Evolutionary conservation across 2,797 vertebrate genomes (phyloP), one percentile per base, ranked within the genome.

Genomic region (Lophotriccus pileatus): DNA sequence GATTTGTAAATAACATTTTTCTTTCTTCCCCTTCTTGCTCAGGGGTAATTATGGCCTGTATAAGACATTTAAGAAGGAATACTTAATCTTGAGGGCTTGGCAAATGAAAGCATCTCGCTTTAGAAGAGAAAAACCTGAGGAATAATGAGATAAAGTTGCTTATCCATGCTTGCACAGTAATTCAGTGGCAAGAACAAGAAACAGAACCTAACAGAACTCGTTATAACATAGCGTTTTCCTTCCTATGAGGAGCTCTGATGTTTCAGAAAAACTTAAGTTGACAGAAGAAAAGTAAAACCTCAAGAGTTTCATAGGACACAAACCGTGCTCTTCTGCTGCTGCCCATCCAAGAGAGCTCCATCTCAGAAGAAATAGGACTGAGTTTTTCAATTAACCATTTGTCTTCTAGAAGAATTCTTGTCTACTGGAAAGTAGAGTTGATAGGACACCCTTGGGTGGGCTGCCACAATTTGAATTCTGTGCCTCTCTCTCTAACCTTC

Each of bases 1-100:
- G 83, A 87, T 91, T 86, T 91, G 77, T 81, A 95, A 92, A 87
- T 85, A 92, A 41, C 20, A 44, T 87, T 92, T 91, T 74, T 89
- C 84, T 90, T 91, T 84, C 32, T 92, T 82, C 89, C 14, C 44
- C 24, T 91, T 91, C 79, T 63, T 82, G n/a, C 55, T 83, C 43
- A 36, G 9, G 37, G 41, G 53, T 94, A 91, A 90, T 96, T 95
- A 82, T 84, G 62, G 14, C 66, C 66, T 94, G 36, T 64, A 37
- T 77, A 80, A 77, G 44, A 72, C 55, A 80, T 77, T 85, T 66
- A 81, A 84, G 68, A 89, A 74, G 62, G 52, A 92, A 37, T 84
- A 66, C 36, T 47, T 77, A 70, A 41, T 76, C 6, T 68, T 74
- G 30, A 89, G 39, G 56, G 36, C 46, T 90, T 93, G 53, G 49